Base-by-base conservation (phyloP, 2,113 vertebrate species). In the Phalacrocorax pelagicus region DNA sequence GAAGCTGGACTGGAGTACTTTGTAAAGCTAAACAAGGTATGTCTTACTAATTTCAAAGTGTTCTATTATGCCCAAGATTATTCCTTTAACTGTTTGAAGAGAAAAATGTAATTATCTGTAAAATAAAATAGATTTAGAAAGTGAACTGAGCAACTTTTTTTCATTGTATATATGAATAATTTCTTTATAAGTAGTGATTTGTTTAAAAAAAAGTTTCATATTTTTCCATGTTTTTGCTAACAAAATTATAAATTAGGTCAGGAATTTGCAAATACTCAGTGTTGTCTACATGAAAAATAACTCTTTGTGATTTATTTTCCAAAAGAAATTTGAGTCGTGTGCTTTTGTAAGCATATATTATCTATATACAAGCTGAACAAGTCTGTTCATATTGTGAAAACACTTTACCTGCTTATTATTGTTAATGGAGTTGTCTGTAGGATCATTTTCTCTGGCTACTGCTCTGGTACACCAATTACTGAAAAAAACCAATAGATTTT, bases 1-100 rank as follows among this genome's bases (percentile, higher is more conserved):
- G 99, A 99, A 97, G 99, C 99, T 77, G 99, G 99, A 62, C 94
- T 99, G 95, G 98, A 99, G 15, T 99, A 98, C 97, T 99, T 99
- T 97, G 98, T 99, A 95, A 99, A 99, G 96, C 97, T 99, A 89
- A 99, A 99, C 93, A 99, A 99, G 99, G 99, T 99, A 97, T 54
- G 97, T 92, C 67, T 95, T 54, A 78, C 16, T 73, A 36, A 70
- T 92, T 96, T 67, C 18, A 61, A 91, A 86, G 19, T 57, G 32
- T 62, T 85, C 8, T 85, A 2, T 71, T 89, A 70, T 44, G 36
- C 62, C 24, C 11, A 69, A 55, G 15, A 8, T 54, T 89, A 36
- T 69, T 92, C 23, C 5, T 44, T 57, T 23, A 46, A 38, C 3
- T 52, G 13, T 75, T 73, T 75, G 20, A 69, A 88, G 51, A 54